Evolutionary conservation across 2,797 vertebrate genomes (phyloP), one percentile per base, ranked within the genome.

Genomic region (Sebastes dallii): DNA sequence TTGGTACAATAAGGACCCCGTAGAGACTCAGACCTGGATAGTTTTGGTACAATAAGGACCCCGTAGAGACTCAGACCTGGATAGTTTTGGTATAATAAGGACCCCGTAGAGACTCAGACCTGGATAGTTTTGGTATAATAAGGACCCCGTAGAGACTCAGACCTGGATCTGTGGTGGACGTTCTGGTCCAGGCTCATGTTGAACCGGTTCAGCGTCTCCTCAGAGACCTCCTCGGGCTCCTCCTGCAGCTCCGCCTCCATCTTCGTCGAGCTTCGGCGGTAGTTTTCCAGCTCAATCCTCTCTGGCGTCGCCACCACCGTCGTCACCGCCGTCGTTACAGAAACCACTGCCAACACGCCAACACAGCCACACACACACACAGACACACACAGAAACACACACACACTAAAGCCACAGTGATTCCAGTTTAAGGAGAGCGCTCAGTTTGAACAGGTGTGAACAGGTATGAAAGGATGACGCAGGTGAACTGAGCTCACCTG

Each of bases 261-360:
- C 27, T 84, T 91, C 39, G 93, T 93, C 39, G 96, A 91, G 0
- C 92, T 95, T 18, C 94, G 92, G 0, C 94, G 90, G 89, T 95
- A 96, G 86, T 98, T 97, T 86, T 99, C 97, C 90, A 98, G 94
- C 91, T 97, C 97, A 0, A 99, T 98, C 42, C 98, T 94, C 83
- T 99, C 98, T 0, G 97, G 97, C 0, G 95, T 98, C 52, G 94
- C 96, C 9, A 92, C 96, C 95, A n/a, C n/a, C n/a, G n/a, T n/a
- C n/a, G n/a, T n/a, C n/a, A n/a, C n/a, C n/a, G 84, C 39, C 39
- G 6, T 16, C 39, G 39, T 96, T 91, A 94, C 86, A 86, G 97
- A 95, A 94, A 95, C 94, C 90, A 95, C 96, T 96, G 96, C 77
- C 58, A 32, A 79, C 77, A 92, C 72, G 68, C 94, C 90, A 93